phyloP scores from a whole-genome alignment of 1,140 invertebrate genomes.

The Danaus plexippus region DNA sequence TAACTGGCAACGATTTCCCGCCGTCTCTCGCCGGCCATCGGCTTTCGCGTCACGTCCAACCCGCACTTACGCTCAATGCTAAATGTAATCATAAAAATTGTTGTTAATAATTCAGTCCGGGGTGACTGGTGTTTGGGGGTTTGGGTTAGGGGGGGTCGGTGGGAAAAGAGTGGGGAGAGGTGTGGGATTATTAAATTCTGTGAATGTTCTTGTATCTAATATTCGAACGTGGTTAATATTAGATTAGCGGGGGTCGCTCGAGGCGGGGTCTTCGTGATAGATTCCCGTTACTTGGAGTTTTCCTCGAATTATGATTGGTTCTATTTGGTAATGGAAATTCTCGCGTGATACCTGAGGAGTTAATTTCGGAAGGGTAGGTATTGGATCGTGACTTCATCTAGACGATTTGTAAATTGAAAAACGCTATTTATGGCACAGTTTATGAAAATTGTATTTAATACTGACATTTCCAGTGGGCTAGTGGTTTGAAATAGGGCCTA shows the following conservation, averaged over 20 bases:
- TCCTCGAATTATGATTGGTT: slow-evolving; percentile 56
- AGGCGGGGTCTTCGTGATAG: slow-evolving; percentile 48
- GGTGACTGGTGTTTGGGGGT: slow-evolving; percentile 21
- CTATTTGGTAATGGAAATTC: slow-evolving; percentile 50
- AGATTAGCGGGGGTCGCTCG: slow-evolving; percentile 52
- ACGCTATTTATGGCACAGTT: too few relatives aligned
- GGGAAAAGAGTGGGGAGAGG: slow-evolving; percentile 19
- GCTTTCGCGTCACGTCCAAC: slow-evolving; percentile 52
- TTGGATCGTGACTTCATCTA: background rate
- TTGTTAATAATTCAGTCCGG: slow-evolving; percentile 66
- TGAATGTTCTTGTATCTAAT: slow-evolving; percentile 70
- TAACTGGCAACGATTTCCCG: slow-evolving; percentile 59
- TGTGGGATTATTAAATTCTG: slow-evolving; percentile 68
- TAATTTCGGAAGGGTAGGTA: too few relatives aligned
- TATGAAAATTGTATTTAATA: too few relatives aligned
- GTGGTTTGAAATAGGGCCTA: too few relatives aligned
- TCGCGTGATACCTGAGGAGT: slow-evolving; percentile 16
- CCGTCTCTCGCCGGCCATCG: slow-evolving; percentile 54
- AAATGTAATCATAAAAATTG: slow-evolving; percentile 70
- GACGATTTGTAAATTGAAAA: too few relatives aligned
- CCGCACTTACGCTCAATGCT: slow-evolving; percentile 56
- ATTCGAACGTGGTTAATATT: slow-evolving; percentile 69
- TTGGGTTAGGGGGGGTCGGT: slow-evolving; percentile 12
- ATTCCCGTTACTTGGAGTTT: slow-evolving; percentile 39
- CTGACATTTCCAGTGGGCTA: too few relatives aligned